Conservation (phyloP, 2,797 vertebrate species). For the Danio choprae region DNA sequence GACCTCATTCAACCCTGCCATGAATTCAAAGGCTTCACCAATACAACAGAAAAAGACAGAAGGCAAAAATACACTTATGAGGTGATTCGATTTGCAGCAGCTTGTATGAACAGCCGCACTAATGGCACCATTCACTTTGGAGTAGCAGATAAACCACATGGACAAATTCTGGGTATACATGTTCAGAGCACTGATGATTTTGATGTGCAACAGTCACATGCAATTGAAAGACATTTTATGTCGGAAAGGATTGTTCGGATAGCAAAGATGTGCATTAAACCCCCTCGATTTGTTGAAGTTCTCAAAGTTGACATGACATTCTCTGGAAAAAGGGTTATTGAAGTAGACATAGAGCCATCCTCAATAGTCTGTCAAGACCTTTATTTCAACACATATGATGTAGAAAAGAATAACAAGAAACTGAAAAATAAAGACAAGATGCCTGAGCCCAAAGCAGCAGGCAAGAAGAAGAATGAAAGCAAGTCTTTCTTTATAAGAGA, state of each 20-base stretch:
- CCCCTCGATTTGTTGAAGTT: conserved; percentile 73
- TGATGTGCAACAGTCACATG: conserved; percentile 38
- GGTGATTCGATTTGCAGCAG: conserved; percentile 71
- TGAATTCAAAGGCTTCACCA: conserved; percentile 73
- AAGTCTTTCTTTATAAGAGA: conserved; percentile 69
- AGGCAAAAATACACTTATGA: conserved; percentile 68
- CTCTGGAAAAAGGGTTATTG: conserved; percentile 72
- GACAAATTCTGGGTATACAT: conserved; percentile 73
- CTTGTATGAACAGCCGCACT: conserved; percentile 58
- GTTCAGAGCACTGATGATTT: no score
- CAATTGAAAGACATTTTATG: conserved; percentile 64
- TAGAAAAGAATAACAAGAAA: background rate
- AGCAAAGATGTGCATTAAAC: conserved; percentile 69
- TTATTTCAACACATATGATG: conserved; percentile 55
- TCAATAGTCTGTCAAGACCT: conserved; percentile 60
- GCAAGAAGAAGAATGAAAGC: conserved; percentile 16
- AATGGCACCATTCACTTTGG: conserved; percentile 78
- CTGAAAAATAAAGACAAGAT: conserved; percentile 9
- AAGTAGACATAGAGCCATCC: conserved; percentile 75
- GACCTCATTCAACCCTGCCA: conserved; percentile 75
- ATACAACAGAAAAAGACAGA: conserved; percentile 53
- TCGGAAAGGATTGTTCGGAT: conserved; percentile 18
- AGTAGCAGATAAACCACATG: conserved; percentile 72
- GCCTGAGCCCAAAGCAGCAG: conserved; percentile 39
- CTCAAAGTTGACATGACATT: conserved; percentile 67